phyloP scores from a whole-genome alignment of 2,113 vertebrate species.

The Pelodiscus sinensis region DNA sequence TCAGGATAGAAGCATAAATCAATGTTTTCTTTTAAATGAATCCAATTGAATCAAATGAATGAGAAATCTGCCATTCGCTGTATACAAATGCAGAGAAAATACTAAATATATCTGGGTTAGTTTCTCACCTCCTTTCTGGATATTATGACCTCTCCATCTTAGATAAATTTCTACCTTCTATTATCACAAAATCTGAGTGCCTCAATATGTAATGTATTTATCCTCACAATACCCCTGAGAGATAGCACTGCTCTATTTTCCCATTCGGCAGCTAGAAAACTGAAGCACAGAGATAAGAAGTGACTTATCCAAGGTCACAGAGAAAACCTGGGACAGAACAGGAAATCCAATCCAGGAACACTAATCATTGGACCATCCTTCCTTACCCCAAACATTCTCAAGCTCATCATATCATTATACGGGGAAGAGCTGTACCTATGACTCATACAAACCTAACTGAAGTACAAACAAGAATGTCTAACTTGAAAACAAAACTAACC shows the following conservation, averaged over 20 bases:
- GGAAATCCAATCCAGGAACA: background rate
- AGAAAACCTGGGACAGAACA: background rate
- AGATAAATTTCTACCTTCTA: rapidly evolving
- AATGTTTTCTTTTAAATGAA: constrained; percentile 59
- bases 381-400: background rate
- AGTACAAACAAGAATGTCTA: background rate
- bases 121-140: constrained; percentile 1
- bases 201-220: background rate
- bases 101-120: background rate
- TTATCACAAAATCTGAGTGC: background rate
- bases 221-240: background rate
- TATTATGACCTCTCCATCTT: background rate
- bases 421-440: background rate
- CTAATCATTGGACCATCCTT: background rate
- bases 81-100: constrained; percentile 7
- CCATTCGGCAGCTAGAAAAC: constrained; percentile 9
- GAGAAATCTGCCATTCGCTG: constrained; percentile 10
- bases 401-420: background rate
- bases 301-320: background rate
- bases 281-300: background rate
- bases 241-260: background rate
- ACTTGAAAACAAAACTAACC: background rate
- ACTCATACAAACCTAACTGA: rapidly evolving
- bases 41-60: constrained; percentile 37
- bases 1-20: constrained; percentile 56